phyloP scores from a whole-genome alignment of 2,113 vertebrate genomes.

The Colaptes auratus region DNA sequence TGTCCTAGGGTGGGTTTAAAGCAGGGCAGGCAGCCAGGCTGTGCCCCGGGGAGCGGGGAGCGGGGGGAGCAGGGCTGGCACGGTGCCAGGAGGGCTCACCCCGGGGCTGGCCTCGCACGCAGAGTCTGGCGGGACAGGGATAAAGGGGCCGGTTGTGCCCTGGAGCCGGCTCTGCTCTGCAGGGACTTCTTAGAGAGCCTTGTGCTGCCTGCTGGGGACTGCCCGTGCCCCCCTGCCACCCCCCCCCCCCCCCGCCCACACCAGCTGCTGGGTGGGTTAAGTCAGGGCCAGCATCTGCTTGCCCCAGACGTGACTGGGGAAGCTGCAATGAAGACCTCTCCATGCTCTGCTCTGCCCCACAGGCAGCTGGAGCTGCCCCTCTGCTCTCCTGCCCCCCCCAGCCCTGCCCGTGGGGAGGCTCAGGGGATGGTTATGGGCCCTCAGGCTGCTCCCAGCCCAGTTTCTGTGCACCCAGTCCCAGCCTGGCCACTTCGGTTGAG shows the following conservation, averaged over 20 bases:
- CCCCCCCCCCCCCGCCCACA: not conserved
- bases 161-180: conserved; percentile 20
- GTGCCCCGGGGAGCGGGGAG: fast-evolving
- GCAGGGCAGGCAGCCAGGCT: not conserved
- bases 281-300: not conserved
- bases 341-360: not conserved
- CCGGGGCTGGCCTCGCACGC: not conserved
- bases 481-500: fast-evolving
- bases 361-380: not conserved
- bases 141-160: conserved; percentile 46
- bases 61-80: not conserved
- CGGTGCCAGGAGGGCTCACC: not conserved
- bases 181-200: conserved; percentile 21
- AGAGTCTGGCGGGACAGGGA: not conserved
- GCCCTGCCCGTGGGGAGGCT: not conserved
- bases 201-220: not conserved
- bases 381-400: conserved; percentile 54
- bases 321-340: not conserved
- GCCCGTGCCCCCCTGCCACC: not conserved
- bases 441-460: not conserved
- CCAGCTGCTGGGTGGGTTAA: not conserved
- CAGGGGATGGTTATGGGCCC: fast-evolving
- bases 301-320: not conserved
- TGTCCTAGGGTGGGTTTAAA: not conserved
- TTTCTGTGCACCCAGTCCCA: not conserved